These are phyloP conservation scores for Podabrus alpinus DNA, from an alignment of 2,888 invertebrate genomes.

Conservation along the genomic window DNA sequence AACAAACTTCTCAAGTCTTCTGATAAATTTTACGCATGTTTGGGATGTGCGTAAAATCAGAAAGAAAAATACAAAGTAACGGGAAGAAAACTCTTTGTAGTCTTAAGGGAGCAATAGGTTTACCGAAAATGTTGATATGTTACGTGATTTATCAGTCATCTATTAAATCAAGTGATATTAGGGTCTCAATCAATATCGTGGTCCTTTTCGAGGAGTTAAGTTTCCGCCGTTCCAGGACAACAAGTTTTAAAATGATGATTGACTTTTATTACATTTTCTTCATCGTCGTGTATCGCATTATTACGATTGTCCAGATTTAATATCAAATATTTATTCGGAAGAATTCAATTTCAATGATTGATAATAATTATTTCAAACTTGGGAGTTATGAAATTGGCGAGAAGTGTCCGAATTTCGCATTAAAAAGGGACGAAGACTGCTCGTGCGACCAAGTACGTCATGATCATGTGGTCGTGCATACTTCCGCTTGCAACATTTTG, in stretches of 20 bases:
- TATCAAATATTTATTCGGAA: neutral
- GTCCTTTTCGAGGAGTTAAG: neutral
- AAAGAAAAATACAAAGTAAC: constrained; percentile 16
- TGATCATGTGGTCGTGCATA: no score
- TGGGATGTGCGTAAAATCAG: constrained; percentile 23
- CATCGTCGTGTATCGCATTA: neutral
- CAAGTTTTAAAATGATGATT: neutral
- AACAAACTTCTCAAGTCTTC: constrained; percentile 16
- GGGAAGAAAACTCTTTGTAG: constrained; percentile 10
- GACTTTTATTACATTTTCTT: neutral
- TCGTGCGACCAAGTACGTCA: no score
- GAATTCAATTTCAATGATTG: neutral
- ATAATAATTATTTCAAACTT: neutral
- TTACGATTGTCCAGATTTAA: neutral
- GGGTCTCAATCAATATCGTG: neutral
- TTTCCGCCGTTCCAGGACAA: neutral
- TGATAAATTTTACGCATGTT: constrained; percentile 27
- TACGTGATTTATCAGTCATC: constrained; percentile 23
- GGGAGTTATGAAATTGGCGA: neutral
- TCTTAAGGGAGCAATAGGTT: constrained; percentile 22
- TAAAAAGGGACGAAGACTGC: no score
- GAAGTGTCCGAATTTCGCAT: no score
- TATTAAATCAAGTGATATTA: constrained; percentile 9
- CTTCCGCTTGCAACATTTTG: neutral
- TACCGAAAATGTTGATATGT: constrained; percentile 18